A percentile compares a stretch with the other conserved stretches of the same genome.
Evolutionary conservation across 2,797 vertebrate species (phyloP).

Genomic region (Erethizon dorsatum): DNA sequence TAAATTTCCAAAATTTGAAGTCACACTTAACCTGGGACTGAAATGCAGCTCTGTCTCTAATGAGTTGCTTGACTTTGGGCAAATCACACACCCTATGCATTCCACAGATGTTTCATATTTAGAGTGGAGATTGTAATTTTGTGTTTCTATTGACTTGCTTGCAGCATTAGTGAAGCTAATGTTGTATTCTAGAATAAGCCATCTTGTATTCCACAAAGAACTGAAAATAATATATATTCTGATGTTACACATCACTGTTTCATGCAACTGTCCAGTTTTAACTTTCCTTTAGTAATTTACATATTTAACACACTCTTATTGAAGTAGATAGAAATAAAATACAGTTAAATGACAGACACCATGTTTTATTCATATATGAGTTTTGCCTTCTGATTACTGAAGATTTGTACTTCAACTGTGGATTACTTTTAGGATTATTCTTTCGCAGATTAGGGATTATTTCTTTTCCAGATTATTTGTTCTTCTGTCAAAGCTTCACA

Average conservation of each 20-base stretch:
- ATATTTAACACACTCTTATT: background rate
- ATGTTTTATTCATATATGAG: background rate
- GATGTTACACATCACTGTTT: background rate
- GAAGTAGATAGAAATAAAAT: background rate
- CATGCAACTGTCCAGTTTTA: background rate
- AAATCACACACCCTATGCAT: fast-evolving
- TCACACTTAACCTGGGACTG: background rate
- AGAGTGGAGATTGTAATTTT: background rate
- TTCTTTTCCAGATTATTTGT: background rate
- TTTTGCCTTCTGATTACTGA: background rate
- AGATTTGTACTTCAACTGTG: background rate
- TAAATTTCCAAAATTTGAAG: background rate
- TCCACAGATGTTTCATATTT: background rate
- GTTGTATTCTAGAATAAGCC: no score
- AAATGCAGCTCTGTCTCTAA: background rate
- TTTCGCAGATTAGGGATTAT: background rate
- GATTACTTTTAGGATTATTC: background rate
- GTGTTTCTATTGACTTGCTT: background rate
- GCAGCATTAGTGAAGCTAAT: background rate
- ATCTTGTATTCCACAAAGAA: background rate
- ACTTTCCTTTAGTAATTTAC: background rate
- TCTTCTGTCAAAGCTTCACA: background rate
- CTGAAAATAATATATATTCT: background rate
- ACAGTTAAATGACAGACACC: background rate
- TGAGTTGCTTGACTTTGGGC: background rate